Conservation (phyloP, 2,797 vertebrate species). For the Astyanax mexicanus region DNA sequence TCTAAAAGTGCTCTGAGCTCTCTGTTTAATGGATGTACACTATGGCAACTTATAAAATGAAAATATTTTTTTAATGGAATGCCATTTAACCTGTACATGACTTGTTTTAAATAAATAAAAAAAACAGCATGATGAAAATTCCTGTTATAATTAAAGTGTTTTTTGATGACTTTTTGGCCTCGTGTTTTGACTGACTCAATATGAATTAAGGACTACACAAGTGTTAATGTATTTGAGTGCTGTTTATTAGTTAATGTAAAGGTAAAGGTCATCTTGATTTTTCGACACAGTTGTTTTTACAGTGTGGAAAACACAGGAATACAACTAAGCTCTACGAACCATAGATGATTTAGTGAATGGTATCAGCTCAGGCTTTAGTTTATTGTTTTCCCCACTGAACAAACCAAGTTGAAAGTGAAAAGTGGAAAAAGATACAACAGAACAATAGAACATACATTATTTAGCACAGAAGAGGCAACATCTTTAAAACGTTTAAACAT, state of each 20-base stretch:
- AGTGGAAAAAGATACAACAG: conserved; percentile 11
- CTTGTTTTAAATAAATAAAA: too few species aligned
- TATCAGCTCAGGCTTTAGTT: background rate
- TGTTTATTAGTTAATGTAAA: conserved; percentile 45
- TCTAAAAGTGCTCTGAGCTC: too few species aligned
- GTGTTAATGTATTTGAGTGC: background rate
- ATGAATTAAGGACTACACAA: too few species aligned
- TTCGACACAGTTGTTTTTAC: background rate
- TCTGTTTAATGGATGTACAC: background rate
- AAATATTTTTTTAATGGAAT: background rate
- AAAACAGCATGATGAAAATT: too few species aligned
- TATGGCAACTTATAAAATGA: background rate
- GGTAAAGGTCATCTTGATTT: conserved; percentile 11
- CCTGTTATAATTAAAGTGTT: too few species aligned
- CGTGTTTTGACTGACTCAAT: too few species aligned
- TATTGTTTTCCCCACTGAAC: background rate
- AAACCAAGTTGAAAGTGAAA: background rate
- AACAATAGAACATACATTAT: background rate
- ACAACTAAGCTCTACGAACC: background rate
- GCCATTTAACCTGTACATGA: background rate
- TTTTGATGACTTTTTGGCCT: too few species aligned
- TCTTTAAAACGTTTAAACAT: background rate
- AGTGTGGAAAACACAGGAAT: background rate
- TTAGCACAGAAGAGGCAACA: background rate
- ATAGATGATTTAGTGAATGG: background rate